A percentile compares a stretch with the other conserved stretches of the same genome.
Conservation (phyloP, 2,113 vertebrate species). For the Albula glossodonta region DNA sequence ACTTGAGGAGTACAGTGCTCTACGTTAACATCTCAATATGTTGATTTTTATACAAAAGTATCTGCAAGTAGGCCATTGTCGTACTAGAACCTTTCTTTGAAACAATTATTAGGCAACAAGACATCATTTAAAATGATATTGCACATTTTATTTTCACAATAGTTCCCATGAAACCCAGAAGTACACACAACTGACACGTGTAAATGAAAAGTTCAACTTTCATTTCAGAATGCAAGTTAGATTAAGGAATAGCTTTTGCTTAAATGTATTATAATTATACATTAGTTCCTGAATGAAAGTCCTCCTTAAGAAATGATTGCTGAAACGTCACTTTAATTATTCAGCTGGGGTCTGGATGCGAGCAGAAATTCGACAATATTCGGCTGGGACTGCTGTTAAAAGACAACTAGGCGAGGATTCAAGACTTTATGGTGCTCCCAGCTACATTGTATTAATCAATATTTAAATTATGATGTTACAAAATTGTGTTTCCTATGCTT, state of each 20-base stretch:
- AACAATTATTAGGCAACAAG: background rate
- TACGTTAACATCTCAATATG: background rate
- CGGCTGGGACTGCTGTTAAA: background rate
- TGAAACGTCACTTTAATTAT: conserved; percentile 71
- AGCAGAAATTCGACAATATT: background rate
- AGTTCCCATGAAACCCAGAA: background rate
- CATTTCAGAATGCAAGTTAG: background rate
- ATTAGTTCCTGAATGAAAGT: conserved; percentile 66
- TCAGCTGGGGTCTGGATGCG: conserved; percentile 35
- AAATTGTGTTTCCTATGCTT: too few relatives aligned
- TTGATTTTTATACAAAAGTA: background rate
- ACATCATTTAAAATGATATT: background rate
- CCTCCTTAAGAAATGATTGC: conserved; percentile 32
- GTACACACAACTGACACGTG: background rate
- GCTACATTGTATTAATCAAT: too few relatives aligned
- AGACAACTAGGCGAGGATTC: background rate
- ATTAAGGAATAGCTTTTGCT: conserved; percentile 26
- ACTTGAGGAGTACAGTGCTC: background rate
- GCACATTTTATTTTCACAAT: background rate
- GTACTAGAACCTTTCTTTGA: too few relatives aligned
- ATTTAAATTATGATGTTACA: too few relatives aligned
- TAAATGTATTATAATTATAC: conserved; percentile 40
- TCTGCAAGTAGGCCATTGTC: background rate
- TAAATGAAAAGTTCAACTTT: background rate
- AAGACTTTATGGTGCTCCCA: background rate